These are phyloP conservation scores for Limenitis camilla DNA, from an alignment of 2,888 invertebrate genomes.

Conservation along the genomic window DNA sequence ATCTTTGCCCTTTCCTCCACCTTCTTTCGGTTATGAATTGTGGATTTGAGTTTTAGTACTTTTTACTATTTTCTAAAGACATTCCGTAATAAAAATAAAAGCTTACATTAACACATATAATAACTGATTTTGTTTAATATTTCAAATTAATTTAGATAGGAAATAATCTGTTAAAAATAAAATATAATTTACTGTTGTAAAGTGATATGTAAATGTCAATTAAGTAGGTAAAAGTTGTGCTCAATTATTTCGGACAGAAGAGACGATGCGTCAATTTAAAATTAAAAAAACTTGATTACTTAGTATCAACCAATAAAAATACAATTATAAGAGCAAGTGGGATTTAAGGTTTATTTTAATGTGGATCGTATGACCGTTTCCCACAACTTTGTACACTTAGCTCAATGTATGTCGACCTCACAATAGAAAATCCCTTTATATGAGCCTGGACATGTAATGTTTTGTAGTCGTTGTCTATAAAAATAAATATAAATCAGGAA, in stretches of 20 bases:
- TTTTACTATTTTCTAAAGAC: too few relatives aligned
- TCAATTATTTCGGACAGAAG: too few relatives aligned
- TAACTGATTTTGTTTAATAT: too few relatives aligned
- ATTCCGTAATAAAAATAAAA: too few relatives aligned
- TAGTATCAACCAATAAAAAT: slow-evolving; percentile 32
- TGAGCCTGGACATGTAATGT: slow-evolving; percentile 19
- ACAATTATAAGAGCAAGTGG: slow-evolving; percentile 44
- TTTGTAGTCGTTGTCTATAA: slow-evolving; percentile 15
- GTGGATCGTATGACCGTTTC: slow-evolving; percentile 38
- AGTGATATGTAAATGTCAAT: too few relatives aligned
- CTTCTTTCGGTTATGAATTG: slow-evolving; percentile 35
- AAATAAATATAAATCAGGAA: slow-evolving; percentile 14
- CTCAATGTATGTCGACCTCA: slow-evolving; percentile 46
- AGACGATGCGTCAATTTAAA: slow-evolving; percentile 1
- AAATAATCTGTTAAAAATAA: too few relatives aligned
- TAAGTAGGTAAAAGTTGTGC: too few relatives aligned
- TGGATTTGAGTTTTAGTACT: slow-evolving; percentile 27
- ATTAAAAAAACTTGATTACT: slow-evolving; percentile 1
- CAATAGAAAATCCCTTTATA: slow-evolving; percentile 43
- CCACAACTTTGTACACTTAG: slow-evolving; percentile 52
- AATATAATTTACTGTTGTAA: too few relatives aligned
- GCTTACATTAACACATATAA: too few relatives aligned
- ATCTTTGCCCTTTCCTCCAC: slow-evolving; percentile 42
- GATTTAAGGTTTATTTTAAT: slow-evolving; percentile 47
- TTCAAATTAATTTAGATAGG: too few relatives aligned